Evolutionary conservation across 1,140 invertebrate genomes (phyloP), one percentile per base, ranked within the genome.

Genomic region (Oryctes rhinoceros): DNA sequence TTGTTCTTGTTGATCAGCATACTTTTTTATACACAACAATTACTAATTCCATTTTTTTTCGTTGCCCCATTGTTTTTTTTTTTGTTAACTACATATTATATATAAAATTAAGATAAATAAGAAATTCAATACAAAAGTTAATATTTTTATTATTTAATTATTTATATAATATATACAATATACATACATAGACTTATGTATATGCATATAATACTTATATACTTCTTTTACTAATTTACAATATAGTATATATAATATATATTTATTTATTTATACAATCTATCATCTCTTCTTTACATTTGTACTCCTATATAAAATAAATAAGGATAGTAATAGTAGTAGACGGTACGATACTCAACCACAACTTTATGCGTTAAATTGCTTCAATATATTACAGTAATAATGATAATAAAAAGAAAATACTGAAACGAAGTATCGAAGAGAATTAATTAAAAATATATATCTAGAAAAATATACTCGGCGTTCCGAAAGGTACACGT

Each of bases 281-380:
- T 71, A 71, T 71, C 35, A 30, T 71, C 53, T 59, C 53, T 71
- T 76, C 47, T 76, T 76, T 76, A 76, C 75, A 76, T 76, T 76
- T 76, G 75, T 76, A 76, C 75, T 76, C 37, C 75, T 76, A 76
- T 47, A 76, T 44, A 76, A 49, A 76, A 76, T 76, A 71, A 71
- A 76, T 76, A 44, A 44, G 15, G 39, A 44, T 10, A 76, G 47
- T 59, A 59, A 59, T 59, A 76, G 75, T 47, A 76, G 13, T 7
- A 76, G 30, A 47, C 20, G 18, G 39, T 9, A 76, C 37, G 39
- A 44, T 76, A 47, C 75, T 49, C 13, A 76, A 47, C 47, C 37
- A 76, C 39, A 76, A 76, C 39, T 76, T 76, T 47, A 76, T 76
- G 39, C 11, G 39, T 44, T 30, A 49, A 47, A 76, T 59, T 18